phyloP scores from a whole-genome alignment of 2,113 vertebrate genomes.

The Murina feae region DNA sequence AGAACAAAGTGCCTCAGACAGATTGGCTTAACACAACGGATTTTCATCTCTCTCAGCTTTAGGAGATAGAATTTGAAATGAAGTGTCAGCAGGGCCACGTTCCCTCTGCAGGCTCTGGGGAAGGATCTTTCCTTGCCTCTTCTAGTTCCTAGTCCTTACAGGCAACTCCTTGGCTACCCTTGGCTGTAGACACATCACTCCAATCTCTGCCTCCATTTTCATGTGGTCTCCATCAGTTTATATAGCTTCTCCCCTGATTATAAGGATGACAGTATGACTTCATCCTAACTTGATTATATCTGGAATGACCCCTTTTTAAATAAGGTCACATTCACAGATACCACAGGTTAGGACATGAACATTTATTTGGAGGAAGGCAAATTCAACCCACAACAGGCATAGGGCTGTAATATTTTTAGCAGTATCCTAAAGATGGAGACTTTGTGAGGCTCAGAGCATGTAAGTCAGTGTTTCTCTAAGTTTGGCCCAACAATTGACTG shows the following conservation, averaged over 20 bases:
- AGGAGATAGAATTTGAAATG: not conserved
- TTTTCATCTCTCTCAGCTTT: not conserved
- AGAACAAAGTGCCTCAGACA: not conserved
- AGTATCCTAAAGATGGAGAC: not conserved
- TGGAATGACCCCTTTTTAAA: not conserved
- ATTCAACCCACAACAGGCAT: not conserved
- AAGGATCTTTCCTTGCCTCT: not conserved
- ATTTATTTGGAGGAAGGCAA: not conserved
- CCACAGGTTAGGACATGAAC: not conserved
- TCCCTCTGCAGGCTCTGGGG: not conserved
- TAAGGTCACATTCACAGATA: not conserved
- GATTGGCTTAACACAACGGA: not conserved
- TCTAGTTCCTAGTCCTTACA: not conserved
- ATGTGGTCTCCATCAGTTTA: rapidly evolving
- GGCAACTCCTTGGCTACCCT: not conserved
- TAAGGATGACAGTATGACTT: not conserved
- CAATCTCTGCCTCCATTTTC: not conserved
- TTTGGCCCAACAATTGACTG: not conserved
- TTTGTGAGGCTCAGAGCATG: not conserved
- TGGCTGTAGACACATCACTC: not conserved
- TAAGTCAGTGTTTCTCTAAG: not conserved
- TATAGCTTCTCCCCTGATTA: not conserved
- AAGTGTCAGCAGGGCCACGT: not conserved
- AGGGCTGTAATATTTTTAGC: not conserved
- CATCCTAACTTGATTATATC: not conserved